Base-by-base conservation (phyloP, 2,888 invertebrate genomes). In the Scaeva pyrastri region DNA sequence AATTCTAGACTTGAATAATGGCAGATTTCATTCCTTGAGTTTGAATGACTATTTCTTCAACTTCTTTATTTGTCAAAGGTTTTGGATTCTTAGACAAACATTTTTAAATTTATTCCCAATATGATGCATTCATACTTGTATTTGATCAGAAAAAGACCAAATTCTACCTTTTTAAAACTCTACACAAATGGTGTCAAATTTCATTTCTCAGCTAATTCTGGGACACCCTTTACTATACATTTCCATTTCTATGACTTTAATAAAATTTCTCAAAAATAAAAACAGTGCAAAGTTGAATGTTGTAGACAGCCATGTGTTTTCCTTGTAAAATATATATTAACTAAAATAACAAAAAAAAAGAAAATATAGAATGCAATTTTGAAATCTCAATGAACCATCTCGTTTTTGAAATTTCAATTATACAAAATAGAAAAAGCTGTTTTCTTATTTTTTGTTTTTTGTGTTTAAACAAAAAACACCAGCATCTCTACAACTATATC, bases 321-420 rank as follows among this genome's bases (percentile, higher is more conserved):
- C 2, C 26, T 14, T 26, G 0, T 55, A 52, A 52, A n/a, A 52
- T 14, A 14, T 14, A 14, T 43, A 31, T 7, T 4, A 31, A n/a
- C 12, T 14, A n/a, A 10, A 55, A 31, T n/a, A n/a, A n/a, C n/a
- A n/a, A n/a, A n/a, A n/a, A n/a, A n/a, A n/a, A n/a, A n/a, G n/a
- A n/a, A n/a, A n/a, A n/a, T n/a, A 26, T 14, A n/a, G 55, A 31
- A 56, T 16, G 56, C 31, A 56, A 56, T 56, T 16, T 56, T 26
- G 31, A 56, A 31, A 56, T 56, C 56, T 56, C 56, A 16, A 16
- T 31, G 31, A 31, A 56, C 16, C 11, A 11, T 56, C 10, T 31
- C 12, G 19, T 6, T 21, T 58, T 39, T 58, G 11, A 39, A 60
- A 60, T 60, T 60, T 11, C 19, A 60, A 14, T 21, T 39, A n/a